These are phyloP conservation scores for Dromaius novaehollandiae DNA, from an alignment of 2,113 vertebrate species.

Conservation along the genomic window DNA sequence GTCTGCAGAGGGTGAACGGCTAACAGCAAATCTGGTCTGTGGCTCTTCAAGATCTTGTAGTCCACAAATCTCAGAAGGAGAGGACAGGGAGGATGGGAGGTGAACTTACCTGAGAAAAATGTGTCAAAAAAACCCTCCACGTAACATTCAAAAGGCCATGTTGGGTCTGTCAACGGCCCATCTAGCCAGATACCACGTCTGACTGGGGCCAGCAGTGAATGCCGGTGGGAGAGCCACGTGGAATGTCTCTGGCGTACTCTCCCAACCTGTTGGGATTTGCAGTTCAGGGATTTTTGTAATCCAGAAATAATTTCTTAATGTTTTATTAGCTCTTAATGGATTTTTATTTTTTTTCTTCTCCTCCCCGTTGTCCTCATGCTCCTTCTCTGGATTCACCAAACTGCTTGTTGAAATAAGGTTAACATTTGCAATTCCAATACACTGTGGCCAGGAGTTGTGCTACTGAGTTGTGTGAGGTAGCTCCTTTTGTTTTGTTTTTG, in stretches of 20 bases:
- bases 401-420: background rate
- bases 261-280: background rate
- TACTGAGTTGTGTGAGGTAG: accelerated
- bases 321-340: background rate
- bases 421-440: background rate
- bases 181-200: background rate
- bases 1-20: background rate
- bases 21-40: background rate
- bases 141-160: background rate
- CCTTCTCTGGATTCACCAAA: background rate
- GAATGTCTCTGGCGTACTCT: background rate
- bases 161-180: background rate
- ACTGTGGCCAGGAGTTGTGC: accelerated
- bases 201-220: accelerated
- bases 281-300: background rate
- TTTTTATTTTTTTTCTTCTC: too few relatives aligned
- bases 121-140: background rate
- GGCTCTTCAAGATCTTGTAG: background rate
- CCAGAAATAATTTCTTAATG: background rate
- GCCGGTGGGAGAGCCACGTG: background rate
- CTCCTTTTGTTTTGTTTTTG: background rate
- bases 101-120: background rate
- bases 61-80: background rate
- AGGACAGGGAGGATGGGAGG: background rate
- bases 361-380: background rate